Base-by-base conservation (phyloP, 2,797 vertebrate genomes). In the Psittacula echo region DNA sequence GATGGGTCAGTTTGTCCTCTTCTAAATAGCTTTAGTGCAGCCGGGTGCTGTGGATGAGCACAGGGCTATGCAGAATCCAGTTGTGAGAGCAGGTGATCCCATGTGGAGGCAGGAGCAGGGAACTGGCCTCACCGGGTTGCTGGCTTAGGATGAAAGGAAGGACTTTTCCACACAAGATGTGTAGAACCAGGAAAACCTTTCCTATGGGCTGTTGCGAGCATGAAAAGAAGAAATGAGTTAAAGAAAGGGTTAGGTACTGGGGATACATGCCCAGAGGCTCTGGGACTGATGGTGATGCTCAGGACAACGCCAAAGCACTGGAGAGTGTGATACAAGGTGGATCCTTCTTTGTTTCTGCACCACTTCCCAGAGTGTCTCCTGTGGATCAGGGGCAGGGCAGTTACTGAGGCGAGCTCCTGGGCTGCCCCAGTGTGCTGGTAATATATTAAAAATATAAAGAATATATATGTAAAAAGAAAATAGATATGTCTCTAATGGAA, bases 11-110 rank as follows among this genome's bases (percentile, higher is more conserved):
- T 85, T 66, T 87, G 42, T 50, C 54, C 60, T 60, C 34, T 85
- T 84, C 54, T 67, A 51, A 71, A 47, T 4, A 21, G 22, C 83
- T 83, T 14, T 3, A 72, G 73, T 54, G 66, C 24, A 0, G 47
- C 58, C 56, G 70, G 62, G 41, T 37, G 0, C 42, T 85, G 2
- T 0, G 1, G 17, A 0, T 3, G 50, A 72, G 64, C 0, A 0
- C 19, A 2, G 41, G 50, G 60, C 13, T 34, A 5, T 10, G 54
- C 23, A 39, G 48, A 45, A 64, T 30, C 29, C 3, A 2, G 18
- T 8, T 42, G 23, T 3, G 23, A 34, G 68, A 70, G 50, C 54
- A 30, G 67, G 16, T 17, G 72, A 56, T 47, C 21, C 75, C 14
- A 1, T 21, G n/a, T 50, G 20, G 53, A 72, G 84, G 61, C 30